Conservation (phyloP, 2,888 invertebrate genomes). For the Adineta ricciae region DNA sequence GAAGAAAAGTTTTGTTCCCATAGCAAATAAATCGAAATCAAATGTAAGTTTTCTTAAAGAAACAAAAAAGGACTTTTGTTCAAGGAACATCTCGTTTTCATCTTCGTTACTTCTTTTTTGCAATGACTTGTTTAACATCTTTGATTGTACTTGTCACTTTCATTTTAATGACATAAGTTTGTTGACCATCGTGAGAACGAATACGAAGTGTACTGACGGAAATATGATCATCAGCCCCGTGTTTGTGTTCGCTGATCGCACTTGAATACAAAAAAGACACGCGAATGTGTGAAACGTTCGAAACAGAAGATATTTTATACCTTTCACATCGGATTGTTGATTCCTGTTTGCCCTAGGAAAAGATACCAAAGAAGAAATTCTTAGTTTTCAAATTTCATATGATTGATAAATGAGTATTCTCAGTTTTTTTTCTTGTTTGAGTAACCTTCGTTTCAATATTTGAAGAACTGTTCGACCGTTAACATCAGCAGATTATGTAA, state of each 20-base stretch:
- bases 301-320: background rate
- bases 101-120: slow-evolving; percentile 43
- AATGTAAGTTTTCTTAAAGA: slow-evolving; percentile 16
- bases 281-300: too few relatives aligned
- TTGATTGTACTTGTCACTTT: slow-evolving; percentile 44
- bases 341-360: slow-evolving; percentile 7
- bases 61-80: background rate
- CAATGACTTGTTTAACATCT: slow-evolving; percentile 42
- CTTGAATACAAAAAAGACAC: background rate
- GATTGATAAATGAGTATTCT: too few relatives aligned
- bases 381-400: too few relatives aligned
- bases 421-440: too few relatives aligned
- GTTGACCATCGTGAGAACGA: slow-evolving; percentile 43
- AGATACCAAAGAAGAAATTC: background rate
- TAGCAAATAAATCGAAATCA: slow-evolving; percentile 41
- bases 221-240: background rate
- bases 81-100: too few relatives aligned
- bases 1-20: slow-evolving; percentile 42
- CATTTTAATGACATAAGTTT: slow-evolving; percentile 48
- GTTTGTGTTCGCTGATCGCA: background rate
- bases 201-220: slow-evolving; percentile 43
- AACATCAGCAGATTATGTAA: too few relatives aligned
- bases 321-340: background rate
- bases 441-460: too few relatives aligned
- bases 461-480: too few relatives aligned